A percentile compares a stretch with the other conserved stretches of the same genome.
phyloP scores from a whole-genome alignment of 2,113 vertebrate genomes.

The Esox niger region DNA sequence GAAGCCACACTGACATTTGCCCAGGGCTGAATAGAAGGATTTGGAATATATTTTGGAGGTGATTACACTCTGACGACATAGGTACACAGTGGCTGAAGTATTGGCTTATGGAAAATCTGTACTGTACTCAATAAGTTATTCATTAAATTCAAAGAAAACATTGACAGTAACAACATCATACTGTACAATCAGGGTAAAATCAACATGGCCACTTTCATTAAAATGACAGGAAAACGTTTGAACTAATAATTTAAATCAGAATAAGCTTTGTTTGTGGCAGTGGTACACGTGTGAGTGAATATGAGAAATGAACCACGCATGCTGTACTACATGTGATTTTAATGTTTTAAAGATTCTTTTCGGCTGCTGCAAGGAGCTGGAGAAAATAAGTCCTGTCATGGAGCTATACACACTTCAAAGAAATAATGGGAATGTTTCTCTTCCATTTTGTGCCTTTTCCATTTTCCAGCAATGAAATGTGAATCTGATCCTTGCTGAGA shows the following conservation, averaged over 20 bases:
- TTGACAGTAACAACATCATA: not conserved
- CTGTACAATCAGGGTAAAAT: not conserved
- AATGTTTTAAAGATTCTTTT: constrained; percentile 46
- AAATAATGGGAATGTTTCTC: constrained; percentile 32
- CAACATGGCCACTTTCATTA: not conserved
- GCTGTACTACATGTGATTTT: not conserved
- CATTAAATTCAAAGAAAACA: not conserved
- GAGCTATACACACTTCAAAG: constrained; percentile 20
- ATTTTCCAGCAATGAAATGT: constrained; percentile 46
- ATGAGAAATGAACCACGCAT: no score
- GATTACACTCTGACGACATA: constrained; percentile 32
- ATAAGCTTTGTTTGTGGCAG: constrained; percentile 45
- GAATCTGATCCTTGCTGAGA: constrained; percentile 32
- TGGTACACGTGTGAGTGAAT: constrained; percentile 27
- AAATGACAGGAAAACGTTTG: constrained; percentile 20
- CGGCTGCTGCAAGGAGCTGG: constrained; percentile 35
- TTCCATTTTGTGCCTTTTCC: constrained; percentile 51
- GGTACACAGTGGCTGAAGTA: constrained; percentile 19
- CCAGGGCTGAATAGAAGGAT: constrained; percentile 58
- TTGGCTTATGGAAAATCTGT: constrained; percentile 21
- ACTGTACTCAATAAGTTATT: not conserved
- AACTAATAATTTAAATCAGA: constrained; percentile 39
- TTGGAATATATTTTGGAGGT: constrained; percentile 33
- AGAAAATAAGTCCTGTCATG: constrained; percentile 23
- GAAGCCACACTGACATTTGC: constrained; percentile 65